Evolutionary conservation across 2,113 vertebrate species (phyloP).

Genomic region (Catharus fuscescens): DNA sequence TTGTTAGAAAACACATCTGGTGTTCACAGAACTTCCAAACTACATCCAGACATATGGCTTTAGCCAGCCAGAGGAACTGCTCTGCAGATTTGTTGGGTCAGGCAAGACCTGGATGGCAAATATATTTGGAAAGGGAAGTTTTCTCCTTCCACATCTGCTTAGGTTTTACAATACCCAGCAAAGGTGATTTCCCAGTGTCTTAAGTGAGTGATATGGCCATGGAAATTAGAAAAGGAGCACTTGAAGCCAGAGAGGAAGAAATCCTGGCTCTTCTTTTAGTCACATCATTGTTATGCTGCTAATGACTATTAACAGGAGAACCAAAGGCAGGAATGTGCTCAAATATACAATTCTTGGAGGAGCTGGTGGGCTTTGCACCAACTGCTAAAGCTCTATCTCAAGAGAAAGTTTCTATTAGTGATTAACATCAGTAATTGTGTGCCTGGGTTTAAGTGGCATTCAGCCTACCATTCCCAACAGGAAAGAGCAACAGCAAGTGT

Average conservation of each 20-base stretch:
- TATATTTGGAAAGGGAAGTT: not conserved
- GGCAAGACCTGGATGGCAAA: not conserved
- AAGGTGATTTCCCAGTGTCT: not conserved
- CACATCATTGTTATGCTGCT: not conserved
- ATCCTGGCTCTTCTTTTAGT: not conserved
- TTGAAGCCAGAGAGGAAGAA: not conserved
- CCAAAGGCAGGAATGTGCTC: not conserved
- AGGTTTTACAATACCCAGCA: not conserved
- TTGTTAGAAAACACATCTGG: not conserved
- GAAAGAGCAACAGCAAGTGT: not conserved
- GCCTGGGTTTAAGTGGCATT: not conserved
- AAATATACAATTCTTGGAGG: not conserved
- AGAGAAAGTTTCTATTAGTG: not conserved
- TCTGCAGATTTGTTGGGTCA: not conserved
- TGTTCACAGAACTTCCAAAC: not conserved
- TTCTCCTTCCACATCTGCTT: not conserved
- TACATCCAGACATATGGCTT: not conserved
- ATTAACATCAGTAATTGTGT: not conserved
- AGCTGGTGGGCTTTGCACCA: not conserved
- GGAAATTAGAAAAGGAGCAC: not conserved
- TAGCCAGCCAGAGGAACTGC: not conserved
- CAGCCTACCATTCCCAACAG: not conserved
- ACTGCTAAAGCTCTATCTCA: not conserved
- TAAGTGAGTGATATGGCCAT: not conserved
- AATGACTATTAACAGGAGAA: not conserved